A percentile compares a stretch with the other conserved stretches of the same genome.
Evolutionary conservation across 2,888 invertebrate species (phyloP).

Genomic region (Conus canariensis): DNA sequence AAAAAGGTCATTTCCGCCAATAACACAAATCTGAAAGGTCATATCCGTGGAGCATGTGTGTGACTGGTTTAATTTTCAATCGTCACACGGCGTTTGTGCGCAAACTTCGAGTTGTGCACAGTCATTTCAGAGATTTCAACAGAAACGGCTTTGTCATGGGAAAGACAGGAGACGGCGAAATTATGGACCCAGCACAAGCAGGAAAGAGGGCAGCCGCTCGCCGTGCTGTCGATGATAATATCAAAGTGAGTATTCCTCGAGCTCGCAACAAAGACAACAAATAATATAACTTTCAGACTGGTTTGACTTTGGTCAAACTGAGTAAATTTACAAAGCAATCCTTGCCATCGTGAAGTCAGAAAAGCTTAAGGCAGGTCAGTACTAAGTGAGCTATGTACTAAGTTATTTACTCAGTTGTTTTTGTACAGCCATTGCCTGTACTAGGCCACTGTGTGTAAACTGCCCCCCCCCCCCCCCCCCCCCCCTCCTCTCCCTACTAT

Average conservation of each 20-base stretch:
- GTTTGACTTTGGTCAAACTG: too few species aligned
- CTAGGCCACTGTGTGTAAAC: too few species aligned
- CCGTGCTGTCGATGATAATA: conserved; percentile 71
- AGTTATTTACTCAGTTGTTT: too few species aligned
- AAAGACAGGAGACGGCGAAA: conserved; percentile 8
- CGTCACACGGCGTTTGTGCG: background rate
- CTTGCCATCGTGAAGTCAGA: too few species aligned
- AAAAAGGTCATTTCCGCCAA: conserved; percentile 23
- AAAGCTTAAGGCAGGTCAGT: background rate
- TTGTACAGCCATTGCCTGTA: too few species aligned
- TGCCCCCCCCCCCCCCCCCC: too few species aligned
- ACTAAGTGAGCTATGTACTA: background rate
- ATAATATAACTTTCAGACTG: too few species aligned
- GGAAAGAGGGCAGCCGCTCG: conserved; percentile 74
- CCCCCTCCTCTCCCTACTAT: too few species aligned
- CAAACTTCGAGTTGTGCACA: background rate
- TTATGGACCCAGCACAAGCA: conserved; percentile 61
- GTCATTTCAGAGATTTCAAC: conserved; percentile 3
- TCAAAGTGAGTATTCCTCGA: conserved; percentile 58
- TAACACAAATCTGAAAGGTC: conserved; percentile 35
- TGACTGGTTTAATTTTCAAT: background rate
- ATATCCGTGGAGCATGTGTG: conserved; percentile 42
- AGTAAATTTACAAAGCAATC: too few species aligned
- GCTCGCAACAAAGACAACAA: background rate
- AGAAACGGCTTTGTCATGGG: conserved; percentile 25